Evolutionary conservation across 2,113 vertebrate genomes (phyloP).

Genomic region (Paramormyrops kingsleyae): DNA sequence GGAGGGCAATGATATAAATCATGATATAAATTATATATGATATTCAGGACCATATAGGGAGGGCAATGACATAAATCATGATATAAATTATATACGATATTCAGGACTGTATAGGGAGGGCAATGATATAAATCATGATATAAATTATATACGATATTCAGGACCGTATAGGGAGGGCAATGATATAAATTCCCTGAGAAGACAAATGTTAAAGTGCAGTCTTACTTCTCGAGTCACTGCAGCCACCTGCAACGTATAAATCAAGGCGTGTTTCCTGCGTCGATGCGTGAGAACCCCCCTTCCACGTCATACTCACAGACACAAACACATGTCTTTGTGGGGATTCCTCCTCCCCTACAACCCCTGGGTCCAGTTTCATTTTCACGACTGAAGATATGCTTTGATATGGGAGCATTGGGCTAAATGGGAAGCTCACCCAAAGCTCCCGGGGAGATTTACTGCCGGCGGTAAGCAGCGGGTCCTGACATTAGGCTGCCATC

Average conservation of each 20-base stretch:
- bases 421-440: conserved; percentile 5
- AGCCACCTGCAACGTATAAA: conserved; percentile 31
- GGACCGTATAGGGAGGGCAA: neutral
- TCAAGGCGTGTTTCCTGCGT: conserved; percentile 11
- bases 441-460: conserved; percentile 1
- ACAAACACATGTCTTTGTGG: neutral
- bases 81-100: too few relatives aligned
- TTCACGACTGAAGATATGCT: conserved; percentile 19
- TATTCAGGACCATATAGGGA: too few relatives aligned
- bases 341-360: neutral
- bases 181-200: neutral
- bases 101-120: too few relatives aligned
- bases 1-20: too few relatives aligned
- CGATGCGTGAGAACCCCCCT: neutral
- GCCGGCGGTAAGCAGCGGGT: neutral
- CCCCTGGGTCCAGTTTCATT: conserved; percentile 25
- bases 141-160: neutral
- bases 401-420: conserved; percentile 22
- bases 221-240: neutral
- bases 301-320: neutral
- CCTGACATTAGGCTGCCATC: neutral
- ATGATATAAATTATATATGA: too few relatives aligned
- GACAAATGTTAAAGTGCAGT: neutral
- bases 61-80: too few relatives aligned
- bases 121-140: too few relatives aligned